Evolutionary conservation across 1,140 invertebrate species (phyloP).

Genomic region (Danaus melanippus): DNA sequence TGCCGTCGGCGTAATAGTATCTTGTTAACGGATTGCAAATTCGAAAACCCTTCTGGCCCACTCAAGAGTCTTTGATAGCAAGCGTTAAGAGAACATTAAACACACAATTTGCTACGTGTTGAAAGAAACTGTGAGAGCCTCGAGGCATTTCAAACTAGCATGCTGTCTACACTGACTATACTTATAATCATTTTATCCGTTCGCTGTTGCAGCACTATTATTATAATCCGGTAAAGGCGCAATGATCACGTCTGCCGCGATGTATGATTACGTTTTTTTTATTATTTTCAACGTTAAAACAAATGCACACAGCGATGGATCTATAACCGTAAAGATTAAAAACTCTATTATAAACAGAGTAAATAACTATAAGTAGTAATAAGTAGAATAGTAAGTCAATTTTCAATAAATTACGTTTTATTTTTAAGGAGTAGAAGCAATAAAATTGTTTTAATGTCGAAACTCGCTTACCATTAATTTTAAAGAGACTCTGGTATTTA

Average conservation of each 20-base stretch:
- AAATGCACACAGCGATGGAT: too few species aligned
- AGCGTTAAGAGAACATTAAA: constrained; percentile 52
- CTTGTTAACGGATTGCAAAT: constrained; percentile 59
- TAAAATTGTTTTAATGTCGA: constrained; percentile 27
- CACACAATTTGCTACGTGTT: constrained; percentile 62
- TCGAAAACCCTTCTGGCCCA: constrained; percentile 49
- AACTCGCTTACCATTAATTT: constrained; percentile 41
- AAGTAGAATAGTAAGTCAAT: neutral
- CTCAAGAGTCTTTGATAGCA: constrained; percentile 41
- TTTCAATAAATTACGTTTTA: neutral
- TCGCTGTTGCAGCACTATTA: constrained; percentile 44
- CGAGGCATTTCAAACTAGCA: constrained; percentile 32
- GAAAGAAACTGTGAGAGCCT: constrained; percentile 54
- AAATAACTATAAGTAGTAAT: neutral
- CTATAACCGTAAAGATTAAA: neutral
- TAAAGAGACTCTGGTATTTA: constrained; percentile 33
- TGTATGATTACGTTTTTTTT: constrained; percentile 14
- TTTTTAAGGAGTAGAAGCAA: neutral
- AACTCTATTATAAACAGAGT: constrained; percentile 7
- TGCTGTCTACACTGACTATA: constrained; percentile 12
- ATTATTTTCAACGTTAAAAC: constrained; percentile 1
- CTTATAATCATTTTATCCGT: constrained; percentile 56
- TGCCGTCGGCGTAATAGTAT: constrained; percentile 57
- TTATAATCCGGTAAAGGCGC: constrained; percentile 48
- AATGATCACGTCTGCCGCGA: constrained; percentile 34